Evolutionary conservation across 2,888 invertebrate genomes (phyloP), one percentile per base, ranked within the genome.

Genomic region (Macrosiphum euphorbiae): DNA sequence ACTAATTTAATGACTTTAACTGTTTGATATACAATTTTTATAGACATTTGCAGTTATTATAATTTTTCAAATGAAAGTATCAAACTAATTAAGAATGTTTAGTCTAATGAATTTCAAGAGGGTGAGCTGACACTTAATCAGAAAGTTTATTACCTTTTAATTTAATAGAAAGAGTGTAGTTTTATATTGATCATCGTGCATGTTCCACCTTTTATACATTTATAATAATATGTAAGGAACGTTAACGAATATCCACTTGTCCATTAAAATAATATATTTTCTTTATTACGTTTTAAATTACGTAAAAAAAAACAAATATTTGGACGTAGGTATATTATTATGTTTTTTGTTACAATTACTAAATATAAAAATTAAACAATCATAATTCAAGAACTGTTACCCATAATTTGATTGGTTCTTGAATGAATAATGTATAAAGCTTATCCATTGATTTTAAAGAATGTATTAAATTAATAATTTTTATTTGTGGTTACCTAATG

Each of bases 131-230:
- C 67, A 67, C n/a, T 87, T 87, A 41, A 13, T 50, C 3, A 41
- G 50, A 0, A 67, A 67, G 10, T 67, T 10, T 67, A 50, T 61
- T 87, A 41, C 67, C 52, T 10, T 41, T 28, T 67, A 88, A 20
- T 88, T 24, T 35, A 50, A 92, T 87, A 50, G 50, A 87, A 61
- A 35, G 50, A 35, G 61, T 87, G 35, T 92, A 87, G 87, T 92
- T 92, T 61, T 67, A 41, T 47, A 87, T 92, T 35, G 61, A 87
- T 35, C 50, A 92, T 67, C 4, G 35, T 20, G 24, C 58, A 35
- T 52, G 3, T 61, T 3, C 10, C 35, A 28, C 20, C 8, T 24
- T 1, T 58, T n/a, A 55, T 58, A 28, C 47, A 78, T 20, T 78
- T 78, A 78, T 78, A 78, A 78, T 35, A 78, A 35, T 35, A 78